A percentile compares a stretch with the other conserved stretches of the same genome.
Evolutionary conservation across 2,888 invertebrate species (phyloP).

Genomic region (Neoaliturus tenellus): DNA sequence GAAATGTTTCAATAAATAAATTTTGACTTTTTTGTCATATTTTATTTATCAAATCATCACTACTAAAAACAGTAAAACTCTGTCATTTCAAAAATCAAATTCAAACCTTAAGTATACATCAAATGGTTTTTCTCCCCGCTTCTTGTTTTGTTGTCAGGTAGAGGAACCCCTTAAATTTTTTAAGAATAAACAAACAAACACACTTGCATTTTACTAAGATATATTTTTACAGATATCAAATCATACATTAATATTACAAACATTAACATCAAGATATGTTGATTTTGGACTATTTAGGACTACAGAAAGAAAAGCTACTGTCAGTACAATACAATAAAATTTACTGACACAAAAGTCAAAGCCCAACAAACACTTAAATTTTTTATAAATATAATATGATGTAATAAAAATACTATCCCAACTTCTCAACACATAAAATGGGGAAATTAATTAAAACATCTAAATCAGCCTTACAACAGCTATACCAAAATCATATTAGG

Average conservation of each 20-base stretch:
- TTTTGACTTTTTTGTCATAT: no score
- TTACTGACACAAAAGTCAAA: background rate
- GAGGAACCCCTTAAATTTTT: no score
- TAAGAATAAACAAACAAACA: no score
- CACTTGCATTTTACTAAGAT: background rate
- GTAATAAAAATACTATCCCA: background rate
- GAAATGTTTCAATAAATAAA: no score
- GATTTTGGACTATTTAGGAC: background rate
- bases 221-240: slow-evolving; percentile 36
- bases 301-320: slow-evolving; percentile 8
- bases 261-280: slow-evolving; percentile 15
- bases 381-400: background rate
- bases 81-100: no score
- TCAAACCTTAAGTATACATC: no score
- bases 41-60: no score
- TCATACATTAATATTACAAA: slow-evolving; percentile 35
- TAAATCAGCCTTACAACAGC: background rate
- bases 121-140: no score
- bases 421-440: background rate
- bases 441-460: background rate
- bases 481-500: background rate
- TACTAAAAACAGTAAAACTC: no score
- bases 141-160: no score
- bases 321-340: background rate
- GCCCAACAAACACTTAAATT: background rate